phyloP scores from a whole-genome alignment of 1,140 invertebrate species.

The Uloborus diversus region DNA sequence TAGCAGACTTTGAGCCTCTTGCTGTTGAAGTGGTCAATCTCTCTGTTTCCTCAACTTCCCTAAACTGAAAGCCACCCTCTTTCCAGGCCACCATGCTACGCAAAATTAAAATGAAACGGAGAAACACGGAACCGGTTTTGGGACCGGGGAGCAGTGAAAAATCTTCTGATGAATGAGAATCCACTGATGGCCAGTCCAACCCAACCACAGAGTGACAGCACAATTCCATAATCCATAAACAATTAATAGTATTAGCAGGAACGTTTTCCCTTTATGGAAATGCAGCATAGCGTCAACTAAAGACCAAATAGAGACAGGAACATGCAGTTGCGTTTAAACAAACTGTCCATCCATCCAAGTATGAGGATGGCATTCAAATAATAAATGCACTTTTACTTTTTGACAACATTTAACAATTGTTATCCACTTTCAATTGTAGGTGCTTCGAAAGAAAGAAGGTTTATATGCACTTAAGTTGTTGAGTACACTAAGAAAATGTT shows the following conservation, averaged over 20 bases:
- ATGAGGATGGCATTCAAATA: too few relatives aligned
- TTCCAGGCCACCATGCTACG: constrained; percentile 68
- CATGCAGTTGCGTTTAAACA: too few relatives aligned
- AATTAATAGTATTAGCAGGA: background rate
- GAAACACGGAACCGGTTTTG: constrained; percentile 68
- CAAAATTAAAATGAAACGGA: constrained; percentile 69
- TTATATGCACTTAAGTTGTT: constrained; percentile 53
- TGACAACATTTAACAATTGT: too few relatives aligned
- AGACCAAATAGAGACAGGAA: background rate
- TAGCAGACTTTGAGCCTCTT: too few relatives aligned
- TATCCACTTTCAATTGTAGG: too few relatives aligned
- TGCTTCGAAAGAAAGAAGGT: constrained; percentile 6
- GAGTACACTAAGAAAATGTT: constrained; percentile 24
- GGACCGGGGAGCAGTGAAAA: constrained; percentile 51
- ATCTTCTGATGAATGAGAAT: constrained; percentile 36
- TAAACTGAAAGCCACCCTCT: constrained; percentile 27
- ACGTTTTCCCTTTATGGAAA: too few relatives aligned
- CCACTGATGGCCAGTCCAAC: too few relatives aligned
- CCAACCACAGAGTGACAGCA: background rate
- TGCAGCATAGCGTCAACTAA: too few relatives aligned
- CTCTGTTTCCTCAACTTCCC: too few relatives aligned
- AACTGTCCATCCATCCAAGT: too few relatives aligned
- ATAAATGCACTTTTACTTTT: too few relatives aligned
- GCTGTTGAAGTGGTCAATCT: too few relatives aligned
- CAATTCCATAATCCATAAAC: background rate